phyloP scores from a whole-genome alignment of 1,140 invertebrate species.

The Ostrea edulis region DNA sequence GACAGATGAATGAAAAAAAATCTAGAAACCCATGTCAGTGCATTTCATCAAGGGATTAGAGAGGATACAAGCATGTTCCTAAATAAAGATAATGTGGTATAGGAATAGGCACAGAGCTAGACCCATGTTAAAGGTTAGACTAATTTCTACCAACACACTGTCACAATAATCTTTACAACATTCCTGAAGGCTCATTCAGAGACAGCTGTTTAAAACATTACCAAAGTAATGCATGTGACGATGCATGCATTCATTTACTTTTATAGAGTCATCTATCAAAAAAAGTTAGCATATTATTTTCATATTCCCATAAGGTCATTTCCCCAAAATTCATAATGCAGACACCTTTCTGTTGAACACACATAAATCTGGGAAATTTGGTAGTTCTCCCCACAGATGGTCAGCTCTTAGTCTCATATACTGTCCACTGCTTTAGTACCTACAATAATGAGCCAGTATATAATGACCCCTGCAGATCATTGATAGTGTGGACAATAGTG shows the following conservation, averaged over 20 bases:
- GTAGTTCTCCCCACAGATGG: background rate
- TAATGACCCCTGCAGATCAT: background rate
- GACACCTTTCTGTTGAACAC: background rate
- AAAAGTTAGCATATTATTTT: conserved; percentile 11
- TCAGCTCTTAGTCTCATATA: background rate
- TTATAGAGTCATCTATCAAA: conserved; percentile 7
- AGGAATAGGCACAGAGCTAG: background rate
- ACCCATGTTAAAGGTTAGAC: background rate
- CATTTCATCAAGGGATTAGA: conserved; percentile 22
- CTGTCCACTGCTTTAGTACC: background rate
- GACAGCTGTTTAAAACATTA: background rate
- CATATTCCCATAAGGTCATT: background rate
- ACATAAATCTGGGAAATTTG: background rate
- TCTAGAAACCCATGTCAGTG: conserved; percentile 20
- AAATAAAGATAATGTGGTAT: conserved; percentile 9
- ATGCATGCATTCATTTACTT: background rate
- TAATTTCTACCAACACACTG: conserved; percentile 26
- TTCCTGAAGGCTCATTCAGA: background rate
- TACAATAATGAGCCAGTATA: background rate
- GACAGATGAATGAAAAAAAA: conserved; percentile 25
- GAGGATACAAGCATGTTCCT: background rate
- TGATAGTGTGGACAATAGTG: conserved; percentile 4
- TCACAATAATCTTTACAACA: background rate
- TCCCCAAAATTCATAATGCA: background rate
- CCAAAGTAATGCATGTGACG: background rate